Conservation (phyloP, 2,888 invertebrate species). For the Diplolepis rosae region DNA sequence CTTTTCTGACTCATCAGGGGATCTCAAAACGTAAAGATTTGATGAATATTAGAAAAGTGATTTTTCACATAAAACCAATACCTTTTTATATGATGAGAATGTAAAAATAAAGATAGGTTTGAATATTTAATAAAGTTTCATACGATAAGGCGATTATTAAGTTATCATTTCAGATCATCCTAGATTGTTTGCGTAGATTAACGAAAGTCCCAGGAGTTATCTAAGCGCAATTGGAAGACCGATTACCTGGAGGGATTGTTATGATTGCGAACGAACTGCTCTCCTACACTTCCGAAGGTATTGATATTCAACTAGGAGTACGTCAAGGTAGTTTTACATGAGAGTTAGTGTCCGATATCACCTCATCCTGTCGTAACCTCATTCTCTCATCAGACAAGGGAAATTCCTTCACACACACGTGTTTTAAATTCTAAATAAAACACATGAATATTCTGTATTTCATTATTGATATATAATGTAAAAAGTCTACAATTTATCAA, state of each 20-base stretch:
- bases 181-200: constrained; percentile 17
- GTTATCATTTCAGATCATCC: constrained; percentile 6
- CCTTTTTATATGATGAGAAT: no score
- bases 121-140: neutral
- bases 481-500: no score
- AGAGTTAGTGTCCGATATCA: constrained; percentile 34
- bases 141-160: neutral
- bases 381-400: neutral
- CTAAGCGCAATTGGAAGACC: constrained; percentile 53
- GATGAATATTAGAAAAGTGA: no score
- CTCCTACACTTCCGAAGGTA: constrained; percentile 56
- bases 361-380: constrained; percentile 10
- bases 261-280: constrained; percentile 55
- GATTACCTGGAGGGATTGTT: constrained; percentile 61
- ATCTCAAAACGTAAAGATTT: no score
- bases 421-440: no score
- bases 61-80: no score
- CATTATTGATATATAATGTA: no score
- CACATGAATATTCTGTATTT: no score
- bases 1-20: no score
- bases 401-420: neutral
- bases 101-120: no score
- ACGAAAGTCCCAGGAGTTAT: constrained; percentile 39
- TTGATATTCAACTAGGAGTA: constrained; percentile 65
- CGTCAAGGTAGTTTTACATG: constrained; percentile 59